Evolutionary conservation across 2,113 vertebrate genomes (phyloP).

Genomic region (Colinus virginianus): DNA sequence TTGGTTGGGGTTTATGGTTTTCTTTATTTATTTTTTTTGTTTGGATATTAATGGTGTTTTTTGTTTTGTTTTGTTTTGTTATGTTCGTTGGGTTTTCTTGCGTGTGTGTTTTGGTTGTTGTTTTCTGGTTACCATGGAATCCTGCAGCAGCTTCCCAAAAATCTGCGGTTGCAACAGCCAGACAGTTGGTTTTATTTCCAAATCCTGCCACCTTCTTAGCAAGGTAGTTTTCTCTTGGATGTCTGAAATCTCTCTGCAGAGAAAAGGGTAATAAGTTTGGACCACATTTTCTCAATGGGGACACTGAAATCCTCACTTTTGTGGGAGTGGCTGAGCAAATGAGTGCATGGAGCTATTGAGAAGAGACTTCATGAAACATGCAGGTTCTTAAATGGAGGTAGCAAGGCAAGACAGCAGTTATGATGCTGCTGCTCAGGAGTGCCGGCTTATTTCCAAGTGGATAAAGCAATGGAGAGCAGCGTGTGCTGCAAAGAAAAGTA

Average conservation of each 20-base stretch:
- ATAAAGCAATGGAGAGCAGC: not conserved
- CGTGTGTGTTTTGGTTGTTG: not conserved
- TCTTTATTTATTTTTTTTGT: not conserved
- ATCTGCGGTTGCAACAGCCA: not conserved
- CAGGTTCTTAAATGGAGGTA: not conserved
- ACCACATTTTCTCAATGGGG: rapidly evolving
- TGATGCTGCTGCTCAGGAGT: not conserved
- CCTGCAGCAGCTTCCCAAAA: not conserved
- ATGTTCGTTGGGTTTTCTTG: not conserved
- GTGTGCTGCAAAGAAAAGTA: not conserved
- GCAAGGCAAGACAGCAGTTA: slow-evolving; percentile 18
- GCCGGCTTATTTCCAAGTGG: not conserved
- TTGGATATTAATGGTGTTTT: not conserved
- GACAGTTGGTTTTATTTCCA: not conserved
- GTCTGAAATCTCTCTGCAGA: not conserved
- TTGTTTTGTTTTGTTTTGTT: not conserved
- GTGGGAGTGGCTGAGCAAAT: not conserved
- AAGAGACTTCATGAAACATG: not conserved
- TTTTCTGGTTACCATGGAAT: not conserved
- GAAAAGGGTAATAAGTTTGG: not conserved
- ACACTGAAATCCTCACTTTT: not conserved
- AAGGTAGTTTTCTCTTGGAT: not conserved
- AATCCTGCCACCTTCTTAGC: not conserved
- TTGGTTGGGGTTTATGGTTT: not conserved
- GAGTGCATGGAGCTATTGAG: not conserved